phyloP scores from a whole-genome alignment of 2,888 invertebrate species.

The Osedax frankpressi region DNA sequence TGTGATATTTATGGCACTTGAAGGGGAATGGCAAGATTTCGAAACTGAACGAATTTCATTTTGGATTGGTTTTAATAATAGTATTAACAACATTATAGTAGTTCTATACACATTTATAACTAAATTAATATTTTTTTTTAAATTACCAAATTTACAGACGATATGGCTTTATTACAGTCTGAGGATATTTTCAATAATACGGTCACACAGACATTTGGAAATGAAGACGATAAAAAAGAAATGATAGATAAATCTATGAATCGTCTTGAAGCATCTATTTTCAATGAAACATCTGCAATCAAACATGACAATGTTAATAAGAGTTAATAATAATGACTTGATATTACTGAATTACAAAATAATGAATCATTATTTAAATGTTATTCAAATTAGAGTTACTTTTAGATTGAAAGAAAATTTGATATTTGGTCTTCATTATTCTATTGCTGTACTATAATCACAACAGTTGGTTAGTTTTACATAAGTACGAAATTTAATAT shows the following conservation, averaged over 20 bases:
- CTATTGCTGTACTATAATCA: constrained; percentile 47
- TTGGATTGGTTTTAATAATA: not conserved
- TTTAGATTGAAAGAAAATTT: constrained; percentile 30
- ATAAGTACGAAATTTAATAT: no score
- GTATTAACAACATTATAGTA: no score
- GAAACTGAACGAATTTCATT: not conserved
- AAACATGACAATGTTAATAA: not conserved
- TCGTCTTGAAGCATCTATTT: not conserved
- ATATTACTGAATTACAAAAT: no score
- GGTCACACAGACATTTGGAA: no score
- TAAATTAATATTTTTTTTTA: no score
- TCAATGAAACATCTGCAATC: not conserved
- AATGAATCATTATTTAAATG: no score
- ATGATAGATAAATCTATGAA: not conserved
- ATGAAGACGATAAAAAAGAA: not conserved
- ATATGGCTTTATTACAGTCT: no score
- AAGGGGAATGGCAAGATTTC: not conserved
- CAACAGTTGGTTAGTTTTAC: constrained; percentile 46
- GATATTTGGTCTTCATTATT: constrained; percentile 45
- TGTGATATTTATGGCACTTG: not conserved
- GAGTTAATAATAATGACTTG: not conserved
- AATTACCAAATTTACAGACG: no score
- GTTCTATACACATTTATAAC: no score
- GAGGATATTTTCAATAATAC: no score
- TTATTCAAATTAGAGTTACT: no score